These are phyloP conservation scores for Aulostomus chinensis DNA, from an alignment of 2,797 vertebrate genomes.

Conservation along the genomic window DNA sequence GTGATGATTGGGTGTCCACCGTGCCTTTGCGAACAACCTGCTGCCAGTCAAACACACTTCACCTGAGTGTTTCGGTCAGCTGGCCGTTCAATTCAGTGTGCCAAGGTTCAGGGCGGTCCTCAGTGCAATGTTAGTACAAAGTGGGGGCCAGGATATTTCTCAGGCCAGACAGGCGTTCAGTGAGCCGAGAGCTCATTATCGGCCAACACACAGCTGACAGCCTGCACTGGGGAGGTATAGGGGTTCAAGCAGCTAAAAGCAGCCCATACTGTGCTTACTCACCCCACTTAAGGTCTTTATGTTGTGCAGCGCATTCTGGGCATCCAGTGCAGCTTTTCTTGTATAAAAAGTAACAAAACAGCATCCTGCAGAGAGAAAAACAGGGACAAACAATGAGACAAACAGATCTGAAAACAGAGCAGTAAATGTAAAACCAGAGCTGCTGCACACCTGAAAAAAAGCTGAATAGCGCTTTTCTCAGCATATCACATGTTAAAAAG, in stretches of 20 bases:
- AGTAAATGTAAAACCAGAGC: conserved; percentile 23
- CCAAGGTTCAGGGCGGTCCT: conserved; percentile 24
- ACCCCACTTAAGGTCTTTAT: conserved; percentile 99
- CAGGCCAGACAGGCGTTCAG: conserved; percentile 41
- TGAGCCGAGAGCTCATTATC: conserved; percentile 64
- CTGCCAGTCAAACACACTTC: conserved; percentile 22
- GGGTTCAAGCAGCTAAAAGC: conserved; percentile 59
- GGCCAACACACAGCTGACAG: conserved; percentile 40
- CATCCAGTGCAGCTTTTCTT: conserved; percentile 98
- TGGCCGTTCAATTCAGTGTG: conserved; percentile 34
- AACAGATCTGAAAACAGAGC: conserved; percentile 45
- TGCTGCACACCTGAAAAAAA: too few species aligned
- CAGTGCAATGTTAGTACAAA: conserved; percentile 15
- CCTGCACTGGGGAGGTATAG: conserved; percentile 42
- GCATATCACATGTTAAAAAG: conserved; percentile 43
- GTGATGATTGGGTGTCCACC: conserved; percentile 7
- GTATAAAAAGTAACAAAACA: conserved; percentile 99
- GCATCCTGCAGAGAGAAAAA: conserved; percentile 86
- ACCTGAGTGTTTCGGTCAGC: conserved; percentile 4
- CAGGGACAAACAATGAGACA: conserved; percentile 38
- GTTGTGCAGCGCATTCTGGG: conserved; percentile 99
- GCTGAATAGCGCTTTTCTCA: conserved; percentile 27
- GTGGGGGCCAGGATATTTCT: conserved; percentile 34
- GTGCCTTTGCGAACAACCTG: conserved; percentile 29
- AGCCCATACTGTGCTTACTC: conserved; percentile 80